A percentile compares a stretch with the other conserved stretches of the same genome.
Conservation (phyloP, 2,888 invertebrate genomes). For the Andrena praecox region DNA sequence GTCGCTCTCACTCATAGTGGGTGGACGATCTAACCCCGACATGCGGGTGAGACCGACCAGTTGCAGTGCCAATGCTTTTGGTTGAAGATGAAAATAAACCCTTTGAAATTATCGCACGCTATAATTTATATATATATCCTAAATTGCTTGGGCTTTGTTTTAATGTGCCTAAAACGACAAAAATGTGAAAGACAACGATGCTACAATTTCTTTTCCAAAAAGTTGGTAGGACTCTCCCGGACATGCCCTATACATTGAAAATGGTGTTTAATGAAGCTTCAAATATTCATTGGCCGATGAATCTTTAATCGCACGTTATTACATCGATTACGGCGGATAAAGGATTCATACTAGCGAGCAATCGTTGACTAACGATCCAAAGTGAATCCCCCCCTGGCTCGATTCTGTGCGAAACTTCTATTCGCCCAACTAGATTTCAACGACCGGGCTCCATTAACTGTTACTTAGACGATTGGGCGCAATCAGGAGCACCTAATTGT, state of each 20-base stretch:
- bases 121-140: too few species aligned
- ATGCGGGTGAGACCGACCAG: too few species aligned
- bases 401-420: background rate
- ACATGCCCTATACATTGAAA: background rate
- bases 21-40: too few species aligned
- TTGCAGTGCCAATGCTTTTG: too few species aligned
- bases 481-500: slow-evolving; percentile 8
- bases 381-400: background rate
- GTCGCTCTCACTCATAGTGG: too few species aligned
- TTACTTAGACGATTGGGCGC: slow-evolving; percentile 2
- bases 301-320: background rate
- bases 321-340: background rate
- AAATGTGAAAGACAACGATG: too few species aligned
- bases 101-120: too few species aligned
- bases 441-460: background rate
- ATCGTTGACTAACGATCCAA: background rate
- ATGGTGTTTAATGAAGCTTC: background rate
- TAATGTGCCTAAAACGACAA: too few species aligned
- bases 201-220: too few species aligned
- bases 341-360: background rate
- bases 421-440: background rate
- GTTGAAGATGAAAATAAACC: too few species aligned
- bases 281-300: background rate
- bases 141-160: too few species aligned
- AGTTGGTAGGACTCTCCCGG: too few species aligned